Conservation (phyloP, 2,888 invertebrate species). For the Apamea monoglypha region DNA sequence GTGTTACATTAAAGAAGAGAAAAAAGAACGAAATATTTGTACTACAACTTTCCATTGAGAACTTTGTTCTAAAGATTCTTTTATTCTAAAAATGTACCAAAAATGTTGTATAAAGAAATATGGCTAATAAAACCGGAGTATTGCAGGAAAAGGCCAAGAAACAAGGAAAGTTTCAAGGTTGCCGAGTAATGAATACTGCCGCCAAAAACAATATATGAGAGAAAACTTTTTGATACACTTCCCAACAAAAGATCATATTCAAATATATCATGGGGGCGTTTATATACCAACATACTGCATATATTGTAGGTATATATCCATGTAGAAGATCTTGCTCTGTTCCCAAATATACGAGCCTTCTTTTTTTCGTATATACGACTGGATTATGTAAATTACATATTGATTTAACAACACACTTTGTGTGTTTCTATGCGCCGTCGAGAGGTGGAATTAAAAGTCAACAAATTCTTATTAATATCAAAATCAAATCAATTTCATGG, state of each 20-base stretch:
- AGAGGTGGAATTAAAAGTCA: not conserved
- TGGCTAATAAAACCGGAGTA: conserved; percentile 43
- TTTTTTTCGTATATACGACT: not conserved
- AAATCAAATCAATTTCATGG: not conserved
- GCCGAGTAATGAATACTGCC: conserved; percentile 55
- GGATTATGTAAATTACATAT: not conserved
- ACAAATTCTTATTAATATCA: not conserved
- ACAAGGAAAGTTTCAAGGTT: conserved; percentile 49
- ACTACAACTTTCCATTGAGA: conserved; percentile 42
- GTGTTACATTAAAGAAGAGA: conserved; percentile 13
- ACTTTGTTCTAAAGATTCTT: conserved; percentile 38
- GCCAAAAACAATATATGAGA: conserved; percentile 58
- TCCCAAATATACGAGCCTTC: not conserved
- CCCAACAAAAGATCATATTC: conserved; percentile 36
- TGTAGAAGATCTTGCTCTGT: not conserved
- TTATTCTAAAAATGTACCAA: conserved; percentile 32
- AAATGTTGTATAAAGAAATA: conserved; percentile 48
- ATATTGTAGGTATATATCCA: too few species aligned
- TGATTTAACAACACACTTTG: not conserved
- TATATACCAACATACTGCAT: not conserved
- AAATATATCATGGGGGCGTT: conserved; percentile 41
- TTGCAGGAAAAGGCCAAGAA: conserved; percentile 27
- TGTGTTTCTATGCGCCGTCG: not conserved
- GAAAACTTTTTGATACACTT: conserved; percentile 59
- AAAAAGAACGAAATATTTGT: conserved; percentile 41